Base-by-base conservation (phyloP, 2,797 vertebrate species). In the Meda fulgida region DNA sequence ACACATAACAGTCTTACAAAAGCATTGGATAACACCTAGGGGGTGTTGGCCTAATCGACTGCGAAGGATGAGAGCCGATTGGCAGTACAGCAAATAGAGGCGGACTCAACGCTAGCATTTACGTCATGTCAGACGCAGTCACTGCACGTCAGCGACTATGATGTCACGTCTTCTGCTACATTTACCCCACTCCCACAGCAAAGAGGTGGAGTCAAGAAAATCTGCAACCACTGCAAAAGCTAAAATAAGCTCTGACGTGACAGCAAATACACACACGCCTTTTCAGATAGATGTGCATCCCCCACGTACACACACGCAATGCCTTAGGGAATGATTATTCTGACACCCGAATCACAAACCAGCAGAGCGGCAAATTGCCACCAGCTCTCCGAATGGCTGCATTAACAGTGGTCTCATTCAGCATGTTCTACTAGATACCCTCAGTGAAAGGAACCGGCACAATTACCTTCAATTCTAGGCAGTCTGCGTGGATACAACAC, bases 291-390 rank as follows among this genome's bases (percentile, higher is more conserved):
- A 79, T 2, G 36, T 34, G 66, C 69, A 72, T 26, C 66, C 65
- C 43, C 6, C 66, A 69, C 23, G 16, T 29, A 26, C 48, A 21
- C 65, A 48, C 19, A 58, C 67, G 73, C 8, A 18, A 10, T 31
- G 38, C 80, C 43, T 29, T 46, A 83, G 78, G 90, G 86, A 89
- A 88, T 60, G 70, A 63, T 89, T 88, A 84, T 86, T 82, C 79
- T 90, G 90, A 92, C 86, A 89, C 89, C 91, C 86, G 89, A 91
- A 91, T 91, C 90, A 89, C 80, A 83, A 91, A 77, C 81, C 40
- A 94, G 80, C 87, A 87, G 90, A 88, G 91, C 81, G 58, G 89
- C 92, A 94, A 94, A 94, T 93, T 90, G 86, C 90, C 89, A 90
- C 85, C 53, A 69, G 89, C 87, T 87, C 91, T 85, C 87, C 91